These are phyloP conservation scores for Zoanthus solanderi DNA, from an alignment of 92 coral and sea anemone species.

Conservation along the genomic window DNA sequence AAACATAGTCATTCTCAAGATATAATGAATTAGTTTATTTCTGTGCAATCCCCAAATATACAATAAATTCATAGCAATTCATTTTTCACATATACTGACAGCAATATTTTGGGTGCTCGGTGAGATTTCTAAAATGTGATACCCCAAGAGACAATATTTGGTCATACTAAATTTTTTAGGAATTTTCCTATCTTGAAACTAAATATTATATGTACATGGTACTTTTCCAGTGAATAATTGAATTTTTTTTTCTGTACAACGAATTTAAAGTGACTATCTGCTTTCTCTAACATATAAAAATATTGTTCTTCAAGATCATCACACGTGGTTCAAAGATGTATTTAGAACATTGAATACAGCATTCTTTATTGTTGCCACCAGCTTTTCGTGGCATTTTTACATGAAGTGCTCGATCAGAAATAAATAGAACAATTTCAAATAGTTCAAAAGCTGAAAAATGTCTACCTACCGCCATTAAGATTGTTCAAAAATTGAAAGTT, in stretches of 20 bases:
- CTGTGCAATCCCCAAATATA: conserved; percentile 44
- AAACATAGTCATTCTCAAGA: background rate
- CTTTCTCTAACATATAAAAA: conserved; percentile 39
- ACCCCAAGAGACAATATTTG: conserved; percentile 18
- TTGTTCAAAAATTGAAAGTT: background rate
- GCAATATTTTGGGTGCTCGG: conserved; percentile 8
- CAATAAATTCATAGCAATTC: conserved; percentile 42
- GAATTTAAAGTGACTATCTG: conserved; percentile 19
- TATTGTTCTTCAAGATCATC: conserved; percentile 39
- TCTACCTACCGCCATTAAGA: conserved; percentile 4
- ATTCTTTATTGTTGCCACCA: conserved; percentile 10
- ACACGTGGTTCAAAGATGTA: conserved; percentile 51
- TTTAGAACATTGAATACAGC: conserved; percentile 22
- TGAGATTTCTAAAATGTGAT: conserved; percentile 27
- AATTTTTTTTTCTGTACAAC: conserved; percentile 29
- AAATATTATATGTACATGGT: conserved; percentile 34
- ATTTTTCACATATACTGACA: background rate
- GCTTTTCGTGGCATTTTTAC: conserved; percentile 34
- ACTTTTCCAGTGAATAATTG: conserved; percentile 25
- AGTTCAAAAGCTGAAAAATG: conserved; percentile 3
- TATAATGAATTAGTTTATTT: conserved; percentile 23
- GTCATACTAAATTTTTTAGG: background rate
- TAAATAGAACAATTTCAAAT: conserved; percentile 42
- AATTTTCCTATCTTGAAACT: conserved; percentile 43
- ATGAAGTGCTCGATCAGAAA: conserved; percentile 19